Evolutionary conservation across 2,797 vertebrate genomes (phyloP).

Genomic region (Enteromius treurensis): DNA sequence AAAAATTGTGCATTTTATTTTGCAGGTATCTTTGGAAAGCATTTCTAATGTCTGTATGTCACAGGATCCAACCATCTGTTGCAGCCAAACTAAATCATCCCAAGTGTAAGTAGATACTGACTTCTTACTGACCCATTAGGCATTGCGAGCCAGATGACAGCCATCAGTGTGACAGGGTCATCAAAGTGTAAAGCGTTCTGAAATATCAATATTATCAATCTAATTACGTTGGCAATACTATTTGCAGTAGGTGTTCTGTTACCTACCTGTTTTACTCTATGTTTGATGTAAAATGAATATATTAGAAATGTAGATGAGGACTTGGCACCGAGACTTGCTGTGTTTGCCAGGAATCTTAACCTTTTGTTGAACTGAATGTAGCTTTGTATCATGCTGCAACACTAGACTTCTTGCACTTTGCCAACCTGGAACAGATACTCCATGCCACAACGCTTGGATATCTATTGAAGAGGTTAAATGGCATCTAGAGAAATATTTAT

Average conservation of each 20-base stretch:
- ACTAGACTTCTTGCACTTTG: conserved; percentile 42
- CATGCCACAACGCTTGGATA: conserved; percentile 21
- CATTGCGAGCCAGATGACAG: conserved; percentile 39
- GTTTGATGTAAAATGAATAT: conserved; percentile 29
- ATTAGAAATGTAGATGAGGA: conserved; percentile 45
- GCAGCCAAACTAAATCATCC: conserved; percentile 38
- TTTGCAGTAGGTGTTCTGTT: conserved; percentile 9
- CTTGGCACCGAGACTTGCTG: conserved; percentile 24
- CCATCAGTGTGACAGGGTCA: conserved; percentile 40
- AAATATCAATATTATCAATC: conserved; percentile 1
- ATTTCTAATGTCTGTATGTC: conserved; percentile 19
- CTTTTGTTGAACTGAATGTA: conserved; percentile 60
- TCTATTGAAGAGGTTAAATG: conserved; percentile 27
- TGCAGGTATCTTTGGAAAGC: conserved; percentile 37
- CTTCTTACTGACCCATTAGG: conserved; percentile 42
- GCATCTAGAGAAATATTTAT: conserved; percentile 10
- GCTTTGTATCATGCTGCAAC: conserved; percentile 49
- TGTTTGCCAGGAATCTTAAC: conserved; percentile 52
- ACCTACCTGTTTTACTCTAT: conserved; percentile 16
- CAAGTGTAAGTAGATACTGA: conserved; percentile 59
- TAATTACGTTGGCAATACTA: background rate
- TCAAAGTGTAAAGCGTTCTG: conserved; percentile 17
- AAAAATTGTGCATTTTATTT: background rate
- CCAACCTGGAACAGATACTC: conserved; percentile 46
- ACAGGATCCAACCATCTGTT: conserved; percentile 46